Percentiles rank a stretch among this genome's conserved stretches.
These are phyloP conservation scores for Trachurus trachurus DNA, from an alignment of 2,797 vertebrate genomes.

Conservation along the genomic window DNA sequence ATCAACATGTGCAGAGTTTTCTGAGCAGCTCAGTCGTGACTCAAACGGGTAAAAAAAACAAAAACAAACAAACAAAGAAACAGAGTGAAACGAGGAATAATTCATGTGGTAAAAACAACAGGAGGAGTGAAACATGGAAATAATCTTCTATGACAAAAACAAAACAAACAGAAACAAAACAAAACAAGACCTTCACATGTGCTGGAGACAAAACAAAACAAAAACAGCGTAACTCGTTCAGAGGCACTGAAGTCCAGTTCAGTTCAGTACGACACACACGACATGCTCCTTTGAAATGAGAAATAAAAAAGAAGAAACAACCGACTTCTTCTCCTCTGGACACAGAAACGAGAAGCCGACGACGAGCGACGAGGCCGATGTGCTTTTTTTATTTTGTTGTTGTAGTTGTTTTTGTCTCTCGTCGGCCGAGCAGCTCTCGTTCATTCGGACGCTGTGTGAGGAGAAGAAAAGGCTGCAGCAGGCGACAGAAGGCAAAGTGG, in stretches of 20 bases:
- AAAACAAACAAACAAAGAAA: background rate
- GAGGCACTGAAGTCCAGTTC: slow-evolving; percentile 57
- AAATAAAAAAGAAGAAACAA: no score
- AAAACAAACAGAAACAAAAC: background rate
- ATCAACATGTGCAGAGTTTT: slow-evolving; percentile 42
- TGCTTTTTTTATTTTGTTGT: no score
- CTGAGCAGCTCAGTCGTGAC: slow-evolving; percentile 11
- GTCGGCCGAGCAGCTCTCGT: slow-evolving; percentile 24
- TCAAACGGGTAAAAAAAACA: background rate
- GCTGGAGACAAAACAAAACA: background rate
- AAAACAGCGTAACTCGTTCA: slow-evolving; percentile 3
- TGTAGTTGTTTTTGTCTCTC: slow-evolving; percentile 30
- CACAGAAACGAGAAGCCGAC: slow-evolving; percentile 27
- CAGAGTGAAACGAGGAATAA: background rate
- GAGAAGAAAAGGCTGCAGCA: slow-evolving; percentile 67
- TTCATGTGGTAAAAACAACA: background rate
- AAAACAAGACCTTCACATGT: slow-evolving; percentile 13
- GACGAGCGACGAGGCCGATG: slow-evolving; percentile 17
- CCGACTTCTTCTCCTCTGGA: slow-evolving; percentile 50
- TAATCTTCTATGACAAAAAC: background rate
- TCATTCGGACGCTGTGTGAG: slow-evolving; percentile 43
- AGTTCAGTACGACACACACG: slow-evolving; percentile 18
- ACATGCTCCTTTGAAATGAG: slow-evolving; percentile 7
- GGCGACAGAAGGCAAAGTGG: slow-evolving; percentile 78
- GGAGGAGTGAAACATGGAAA: background rate